Evolutionary conservation across 2,113 vertebrate species (phyloP), one percentile per base, ranked within the genome.

Genomic region (Heterotis niloticus): DNA sequence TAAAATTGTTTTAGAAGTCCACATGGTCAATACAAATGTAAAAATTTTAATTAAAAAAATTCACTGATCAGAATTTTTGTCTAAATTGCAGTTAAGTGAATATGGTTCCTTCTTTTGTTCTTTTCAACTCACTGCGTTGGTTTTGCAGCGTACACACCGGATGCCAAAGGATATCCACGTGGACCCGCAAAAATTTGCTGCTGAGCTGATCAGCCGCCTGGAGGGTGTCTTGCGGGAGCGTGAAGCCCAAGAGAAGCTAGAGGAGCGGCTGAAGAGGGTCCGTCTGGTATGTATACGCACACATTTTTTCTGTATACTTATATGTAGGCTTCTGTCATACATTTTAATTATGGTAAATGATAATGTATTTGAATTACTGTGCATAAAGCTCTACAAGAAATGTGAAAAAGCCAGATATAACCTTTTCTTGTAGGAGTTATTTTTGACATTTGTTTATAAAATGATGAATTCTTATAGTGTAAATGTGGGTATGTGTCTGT

Each of bases 111-210:
- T 4, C 34, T 44, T 44, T 44, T 44, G 34, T 7, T 44, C 34
- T 4, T 2, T 44, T 44, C 3, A 44, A 44, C 34, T 44, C 34
- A 44, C 34, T 44, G 34, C 7, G 34, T 2, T 44, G 34, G 34
- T 44, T 44, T 44, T 44, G 0, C 86, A 98, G 96, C 95, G 95
- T 88, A 97, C 94, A 1, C 94, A 97, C 90, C 93, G 94, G 85
- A 93, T 98, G 89, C 96, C 95, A 89, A 98, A 98, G 94, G 96
- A 98, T 86, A 91, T 98, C 87, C 95, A 97, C 0, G 95, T 97
- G 71, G 96, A 98, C 79, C 96, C 96, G 1, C 93, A 96, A 87
- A 95, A 96, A 88, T 99, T 99, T 85, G 96, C 97, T 52, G 95
- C 95, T 0, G 94, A 98, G 82, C 93, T 99, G 79, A 98, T 98